Evolutionary conservation across 2,888 invertebrate genomes (phyloP).

Genomic region (Tachystola acroxantha): DNA sequence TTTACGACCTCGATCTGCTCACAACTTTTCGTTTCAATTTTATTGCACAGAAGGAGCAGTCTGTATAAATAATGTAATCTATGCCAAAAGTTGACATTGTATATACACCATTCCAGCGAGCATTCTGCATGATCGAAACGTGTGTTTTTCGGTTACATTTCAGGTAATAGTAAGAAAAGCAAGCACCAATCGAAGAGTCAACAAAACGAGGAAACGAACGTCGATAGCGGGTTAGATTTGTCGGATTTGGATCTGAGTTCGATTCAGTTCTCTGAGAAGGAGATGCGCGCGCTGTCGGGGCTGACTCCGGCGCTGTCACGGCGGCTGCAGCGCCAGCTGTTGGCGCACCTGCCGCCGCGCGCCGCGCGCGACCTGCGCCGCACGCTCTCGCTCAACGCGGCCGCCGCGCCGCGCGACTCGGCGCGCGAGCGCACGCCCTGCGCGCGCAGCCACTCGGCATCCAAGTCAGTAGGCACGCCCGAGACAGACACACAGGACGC

Average conservation of each 20-base stretch:
- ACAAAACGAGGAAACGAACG: slow-evolving; percentile 29
- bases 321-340: slow-evolving; percentile 83
- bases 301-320: slow-evolving; percentile 85
- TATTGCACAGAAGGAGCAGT: not conserved
- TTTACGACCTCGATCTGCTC: not conserved
- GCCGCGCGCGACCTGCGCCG: slow-evolving; percentile 83
- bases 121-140: slow-evolving; percentile 76
- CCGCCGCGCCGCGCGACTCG: slow-evolving; percentile 22
- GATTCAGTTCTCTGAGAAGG: slow-evolving; percentile 83
- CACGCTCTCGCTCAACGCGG: slow-evolving; percentile 77
- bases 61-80: not conserved
- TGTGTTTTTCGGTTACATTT: slow-evolving; percentile 73
- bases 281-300: slow-evolving; percentile 82
- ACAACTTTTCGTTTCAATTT: not conserved
- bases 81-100: slow-evolving; percentile 41
- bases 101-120: slow-evolving; percentile 68
- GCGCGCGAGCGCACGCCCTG: slow-evolving; percentile 22
- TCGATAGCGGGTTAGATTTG: slow-evolving; percentile 66
- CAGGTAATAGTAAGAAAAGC: slow-evolving; percentile 70
- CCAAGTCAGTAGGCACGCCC: slow-evolving; percentile 15
- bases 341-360: slow-evolving; percentile 83
- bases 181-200: slow-evolving; percentile 43
- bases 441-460: slow-evolving; percentile 19
- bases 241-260: slow-evolving; percentile 83
- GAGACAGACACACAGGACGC: slow-evolving; percentile 24